Evolutionary conservation across 2,888 invertebrate genomes (phyloP).

Genomic region (Metacarcinus magister): DNA sequence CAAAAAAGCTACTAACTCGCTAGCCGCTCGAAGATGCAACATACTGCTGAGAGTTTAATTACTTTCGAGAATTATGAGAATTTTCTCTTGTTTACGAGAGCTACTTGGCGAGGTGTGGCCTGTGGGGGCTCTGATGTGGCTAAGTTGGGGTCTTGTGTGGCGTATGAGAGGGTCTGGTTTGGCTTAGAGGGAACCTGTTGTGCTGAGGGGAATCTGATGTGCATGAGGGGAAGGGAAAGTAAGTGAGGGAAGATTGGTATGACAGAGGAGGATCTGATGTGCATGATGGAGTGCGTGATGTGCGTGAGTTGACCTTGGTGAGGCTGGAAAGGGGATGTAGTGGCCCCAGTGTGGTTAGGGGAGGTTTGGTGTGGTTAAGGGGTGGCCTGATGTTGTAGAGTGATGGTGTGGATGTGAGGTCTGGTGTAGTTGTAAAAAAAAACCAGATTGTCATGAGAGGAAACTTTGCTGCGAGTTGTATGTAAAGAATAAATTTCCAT

Average conservation of each 20-base stretch:
- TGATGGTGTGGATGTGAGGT: neutral
- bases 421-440: neutral
- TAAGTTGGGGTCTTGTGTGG: neutral
- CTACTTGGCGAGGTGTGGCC: constrained; percentile 15
- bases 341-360: neutral
- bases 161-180: neutral
- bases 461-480: neutral
- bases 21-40: constrained; percentile 9
- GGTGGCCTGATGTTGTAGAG: neutral
- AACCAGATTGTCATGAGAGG: neutral
- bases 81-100: neutral
- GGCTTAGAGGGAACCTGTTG: neutral
- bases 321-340: neutral
- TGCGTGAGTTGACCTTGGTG: neutral
- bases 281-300: neutral
- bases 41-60: constrained; percentile 38
- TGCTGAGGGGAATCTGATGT: neutral
- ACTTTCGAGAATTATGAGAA: constrained; percentile 41
- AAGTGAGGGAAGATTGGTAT: neutral
- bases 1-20: neutral
- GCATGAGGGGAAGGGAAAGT: neutral
- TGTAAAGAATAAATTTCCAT: neutral
- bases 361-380: neutral
- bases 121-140: constrained; percentile 8
- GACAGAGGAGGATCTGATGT: neutral